Evolutionary conservation across 2,113 vertebrate genomes (phyloP).

Genomic region (Helogale parvula): DNA sequence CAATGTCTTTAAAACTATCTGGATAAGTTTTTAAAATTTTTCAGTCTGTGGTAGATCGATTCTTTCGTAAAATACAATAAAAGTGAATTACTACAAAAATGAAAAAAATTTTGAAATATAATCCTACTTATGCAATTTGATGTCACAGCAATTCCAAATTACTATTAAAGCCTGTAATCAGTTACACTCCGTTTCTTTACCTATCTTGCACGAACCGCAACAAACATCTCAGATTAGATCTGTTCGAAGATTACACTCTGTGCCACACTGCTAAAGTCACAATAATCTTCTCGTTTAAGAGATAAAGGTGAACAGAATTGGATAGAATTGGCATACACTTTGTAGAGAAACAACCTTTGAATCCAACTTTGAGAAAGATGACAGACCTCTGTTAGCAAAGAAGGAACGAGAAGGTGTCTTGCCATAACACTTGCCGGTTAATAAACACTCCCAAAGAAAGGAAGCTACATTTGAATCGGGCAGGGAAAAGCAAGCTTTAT

Average conservation of each 20-base stretch:
- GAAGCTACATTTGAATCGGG: not conserved
- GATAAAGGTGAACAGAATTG: not conserved
- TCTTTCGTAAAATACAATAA: slow-evolving; percentile 21
- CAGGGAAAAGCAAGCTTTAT: not conserved
- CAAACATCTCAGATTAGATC: not conserved
- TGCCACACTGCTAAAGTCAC: not conserved
- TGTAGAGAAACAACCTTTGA: not conserved
- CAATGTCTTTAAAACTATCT: slow-evolving; percentile 12
- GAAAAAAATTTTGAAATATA: slow-evolving; percentile 16
- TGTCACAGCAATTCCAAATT: not conserved
- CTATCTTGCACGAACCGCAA: not conserved
- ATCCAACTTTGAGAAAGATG: not conserved
- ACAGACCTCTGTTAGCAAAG: not conserved
- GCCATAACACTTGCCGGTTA: not conserved
- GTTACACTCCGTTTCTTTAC: not conserved
- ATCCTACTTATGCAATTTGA: not conserved
- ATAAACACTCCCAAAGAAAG: not conserved
- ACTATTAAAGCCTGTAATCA: not conserved
- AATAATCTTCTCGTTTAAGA: not conserved
- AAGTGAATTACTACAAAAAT: slow-evolving; percentile 54
- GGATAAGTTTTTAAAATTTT: not conserved
- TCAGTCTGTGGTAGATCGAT: not conserved
- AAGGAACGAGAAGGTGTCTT: not conserved
- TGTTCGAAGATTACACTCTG: not conserved
- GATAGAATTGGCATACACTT: not conserved